Conservation (phyloP, 1,140 invertebrate genomes). For the Colletes latitarsis region DNA sequence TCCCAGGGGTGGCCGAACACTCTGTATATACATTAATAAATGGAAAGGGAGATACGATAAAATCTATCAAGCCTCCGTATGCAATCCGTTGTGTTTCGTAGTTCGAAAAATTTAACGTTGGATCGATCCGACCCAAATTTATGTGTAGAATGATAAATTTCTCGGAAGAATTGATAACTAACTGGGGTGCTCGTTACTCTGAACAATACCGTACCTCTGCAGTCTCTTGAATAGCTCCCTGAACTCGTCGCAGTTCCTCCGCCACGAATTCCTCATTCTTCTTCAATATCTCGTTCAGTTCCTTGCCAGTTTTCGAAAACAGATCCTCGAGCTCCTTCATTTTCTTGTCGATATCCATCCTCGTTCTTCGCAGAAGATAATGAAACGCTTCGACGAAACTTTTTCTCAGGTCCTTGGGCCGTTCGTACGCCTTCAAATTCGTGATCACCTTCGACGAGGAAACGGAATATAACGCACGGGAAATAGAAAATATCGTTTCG, state of each 20-base stretch:
- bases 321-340: constrained; percentile 30
- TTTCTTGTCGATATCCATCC: constrained; percentile 31
- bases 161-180: background rate
- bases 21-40: too few species aligned
- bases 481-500: background rate
- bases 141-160: background rate
- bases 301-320: constrained; percentile 17
- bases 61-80: too few species aligned
- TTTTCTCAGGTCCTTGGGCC: background rate
- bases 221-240: background rate
- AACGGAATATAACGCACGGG: background rate
- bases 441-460: background rate
- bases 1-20: too few species aligned
- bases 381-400: constrained; percentile 2
- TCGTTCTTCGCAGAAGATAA: constrained; percentile 1
- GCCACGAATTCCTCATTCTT: constrained; percentile 18
- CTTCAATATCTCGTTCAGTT: constrained; percentile 22
- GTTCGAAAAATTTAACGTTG: background rate
- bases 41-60: too few species aligned
- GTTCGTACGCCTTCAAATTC: background rate
- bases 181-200: background rate
- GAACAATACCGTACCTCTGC: constrained; percentile 13
- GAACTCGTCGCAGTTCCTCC: background rate
- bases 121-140: background rate
- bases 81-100: too few species aligned